Percentiles rank a stretch among this genome's conserved stretches.
phyloP scores from a whole-genome alignment of 2,888 invertebrate species.

The Xestia sexstrigata region DNA sequence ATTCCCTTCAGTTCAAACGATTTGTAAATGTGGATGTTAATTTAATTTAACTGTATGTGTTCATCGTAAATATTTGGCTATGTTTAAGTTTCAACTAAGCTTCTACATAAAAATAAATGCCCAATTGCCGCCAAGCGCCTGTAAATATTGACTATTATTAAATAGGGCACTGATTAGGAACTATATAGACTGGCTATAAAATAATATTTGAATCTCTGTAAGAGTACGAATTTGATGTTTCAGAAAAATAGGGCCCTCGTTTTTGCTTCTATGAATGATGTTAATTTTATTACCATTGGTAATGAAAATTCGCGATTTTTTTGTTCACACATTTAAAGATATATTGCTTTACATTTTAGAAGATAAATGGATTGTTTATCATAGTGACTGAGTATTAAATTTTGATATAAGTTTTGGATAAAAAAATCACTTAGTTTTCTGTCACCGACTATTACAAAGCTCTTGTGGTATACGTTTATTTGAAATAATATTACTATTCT shows the following conservation, averaged over 20 bases:
- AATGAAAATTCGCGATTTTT: slow-evolving; percentile 41
- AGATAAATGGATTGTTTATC: slow-evolving; percentile 30
- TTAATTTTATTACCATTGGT: slow-evolving; percentile 54
- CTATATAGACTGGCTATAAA: slow-evolving; percentile 86
- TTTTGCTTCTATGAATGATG: slow-evolving; percentile 55
- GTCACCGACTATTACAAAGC: slow-evolving; percentile 35
- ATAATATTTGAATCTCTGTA: slow-evolving; percentile 85
- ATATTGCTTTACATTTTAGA: slow-evolving; percentile 50
- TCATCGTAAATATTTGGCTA: slow-evolving; percentile 56
- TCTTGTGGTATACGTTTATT: slow-evolving; percentile 50
- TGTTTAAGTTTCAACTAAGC: slow-evolving; percentile 45
- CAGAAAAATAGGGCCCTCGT: slow-evolving; percentile 35
- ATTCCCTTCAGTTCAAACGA: slow-evolving; percentile 66
- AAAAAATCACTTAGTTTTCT: slow-evolving; percentile 43
- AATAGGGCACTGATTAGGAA: slow-evolving; percentile 81
- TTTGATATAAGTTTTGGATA: slow-evolving; percentile 26
- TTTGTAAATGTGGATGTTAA: slow-evolving; percentile 56
- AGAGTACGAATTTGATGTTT: slow-evolving; percentile 76
- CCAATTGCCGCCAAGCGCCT: slow-evolving; percentile 84
- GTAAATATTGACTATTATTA: slow-evolving; percentile 76
- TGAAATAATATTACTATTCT: slow-evolving; percentile 45
- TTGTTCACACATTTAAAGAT: slow-evolving; percentile 39
- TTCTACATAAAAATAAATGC: slow-evolving; percentile 62
- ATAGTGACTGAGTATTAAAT: slow-evolving; percentile 58
- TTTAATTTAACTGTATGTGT: slow-evolving; percentile 59